These are phyloP conservation scores for Dicroscelio sp. DNA, from an alignment of 2,888 invertebrate species.

Conservation along the genomic window DNA sequence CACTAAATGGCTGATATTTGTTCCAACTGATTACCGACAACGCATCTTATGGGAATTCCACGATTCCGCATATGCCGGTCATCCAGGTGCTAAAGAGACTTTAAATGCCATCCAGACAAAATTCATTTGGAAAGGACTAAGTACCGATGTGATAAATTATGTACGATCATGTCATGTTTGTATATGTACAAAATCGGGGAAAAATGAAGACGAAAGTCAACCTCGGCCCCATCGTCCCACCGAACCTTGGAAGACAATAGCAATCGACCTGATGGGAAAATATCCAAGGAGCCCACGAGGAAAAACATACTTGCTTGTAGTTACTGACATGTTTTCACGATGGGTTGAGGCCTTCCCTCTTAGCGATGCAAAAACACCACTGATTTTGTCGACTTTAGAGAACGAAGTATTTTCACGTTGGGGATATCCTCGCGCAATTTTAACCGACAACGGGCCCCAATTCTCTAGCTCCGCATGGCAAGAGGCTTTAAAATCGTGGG, in stretches of 20 bases:
- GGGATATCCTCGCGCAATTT: constrained; percentile 7
- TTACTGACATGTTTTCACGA: constrained; percentile 53
- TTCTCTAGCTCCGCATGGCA: neutral
- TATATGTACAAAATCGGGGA: constrained; percentile 34
- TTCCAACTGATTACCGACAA: constrained; percentile 10
- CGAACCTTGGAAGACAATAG: constrained; percentile 23
- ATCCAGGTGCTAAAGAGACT: constrained; percentile 64
- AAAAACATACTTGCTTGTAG: constrained; percentile 32
- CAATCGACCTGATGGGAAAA: constrained; percentile 31
- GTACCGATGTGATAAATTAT: constrained; percentile 27
- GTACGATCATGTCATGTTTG: constrained; percentile 31
- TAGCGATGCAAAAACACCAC: neutral
- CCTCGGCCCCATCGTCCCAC: constrained; percentile 21
- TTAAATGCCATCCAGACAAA: neutral
- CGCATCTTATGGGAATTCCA: constrained; percentile 37
- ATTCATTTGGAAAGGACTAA: constrained; percentile 40
- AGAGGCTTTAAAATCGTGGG: neutral
- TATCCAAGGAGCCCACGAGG: constrained; percentile 29
- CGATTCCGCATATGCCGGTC: constrained; percentile 59
- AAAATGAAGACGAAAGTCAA: neutral
- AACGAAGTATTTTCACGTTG: constrained; percentile 11
- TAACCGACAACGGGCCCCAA: constrained; percentile 20
- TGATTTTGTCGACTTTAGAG: neutral
- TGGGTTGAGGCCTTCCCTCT: constrained; percentile 39
- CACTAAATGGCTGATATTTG: constrained; percentile 21